Evolutionary conservation across 2,888 invertebrate genomes (phyloP), one percentile per base, ranked within the genome.

Genomic region (Galeruca laticollis): DNA sequence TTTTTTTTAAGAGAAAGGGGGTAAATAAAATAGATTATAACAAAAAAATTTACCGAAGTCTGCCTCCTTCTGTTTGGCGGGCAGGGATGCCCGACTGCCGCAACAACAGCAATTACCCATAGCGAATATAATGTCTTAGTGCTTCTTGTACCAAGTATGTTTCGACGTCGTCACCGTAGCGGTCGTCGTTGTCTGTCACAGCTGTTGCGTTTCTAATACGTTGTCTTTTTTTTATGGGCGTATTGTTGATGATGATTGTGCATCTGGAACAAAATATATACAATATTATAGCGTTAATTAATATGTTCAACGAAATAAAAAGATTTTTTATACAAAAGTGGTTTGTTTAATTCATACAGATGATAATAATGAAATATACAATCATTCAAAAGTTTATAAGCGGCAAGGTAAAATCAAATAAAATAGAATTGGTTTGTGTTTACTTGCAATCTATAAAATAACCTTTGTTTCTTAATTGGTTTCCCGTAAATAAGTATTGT

Each of bases 21-120:
- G n/a, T 21, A 64, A 62, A 43, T 20, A 60, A 52, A 15, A 40
- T 18, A 33, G 51, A 33, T 10, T 8, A 20, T 13, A 0, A 26
- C 20, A 33, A 61, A 33, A 52, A 68, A 43, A 68, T 43, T 68
- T 62, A 61, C 61, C 56, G 9, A 35, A 15, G 18, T 47, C 47
- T 37, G 21, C 51, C 37, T 31, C 51, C 11, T 65, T 54, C 3
- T 52, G 60, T 56, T 64, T 60, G 31, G 60, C 52, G 89, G 86
- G 90, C 86, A 86, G 90, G 86, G 80, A 90, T 89, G 82, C 92
- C 90, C 87, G 92, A 92, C 86, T 93, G 92, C 84, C 93, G 91
- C 88, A 93, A 88, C 94, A 94, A 88, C 94, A 94, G 88, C 94
- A 94, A 88, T 92, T 92, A 86, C 94, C 94, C 94, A 95, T 94